These are phyloP conservation scores for Dendrolimus houi DNA, from an alignment of 2,888 invertebrate genomes.

Conservation along the genomic window DNA sequence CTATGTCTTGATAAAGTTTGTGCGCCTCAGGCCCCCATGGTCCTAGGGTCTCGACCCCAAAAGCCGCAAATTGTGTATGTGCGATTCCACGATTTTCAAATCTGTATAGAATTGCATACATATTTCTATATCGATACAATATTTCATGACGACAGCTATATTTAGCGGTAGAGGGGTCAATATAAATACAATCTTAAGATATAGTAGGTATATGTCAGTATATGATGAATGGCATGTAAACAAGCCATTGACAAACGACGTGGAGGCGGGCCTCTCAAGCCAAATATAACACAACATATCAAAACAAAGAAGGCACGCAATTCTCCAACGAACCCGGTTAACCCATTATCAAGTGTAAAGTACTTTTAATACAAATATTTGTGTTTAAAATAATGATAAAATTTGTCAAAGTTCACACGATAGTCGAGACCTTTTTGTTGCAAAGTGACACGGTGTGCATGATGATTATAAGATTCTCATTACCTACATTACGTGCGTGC, in stretches of 20 bases:
- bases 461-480: background rate
- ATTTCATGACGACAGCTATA: too few relatives aligned
- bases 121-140: too few relatives aligned
- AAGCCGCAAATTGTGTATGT: too few relatives aligned
- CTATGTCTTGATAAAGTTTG: too few relatives aligned
- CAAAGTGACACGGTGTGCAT: conserved; percentile 15
- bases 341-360: background rate
- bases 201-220: too few relatives aligned
- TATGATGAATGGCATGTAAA: background rate
- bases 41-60: too few relatives aligned
- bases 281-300: background rate
- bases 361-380: conserved; percentile 40
- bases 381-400: conserved; percentile 43
- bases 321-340: background rate
- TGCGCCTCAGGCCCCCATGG: too few relatives aligned
- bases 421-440: conserved; percentile 44
- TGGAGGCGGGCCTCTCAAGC: conserved; percentile 2
- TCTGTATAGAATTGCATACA: too few relatives aligned
- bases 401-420: conserved; percentile 53
- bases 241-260: conserved; percentile 5
- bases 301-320: background rate
- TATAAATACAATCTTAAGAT: too few relatives aligned
- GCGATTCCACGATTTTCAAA: too few relatives aligned
- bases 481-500: too few relatives aligned
- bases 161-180: too few relatives aligned